A percentile compares a stretch with the other conserved stretches of the same genome.
Conservation (phyloP, 2,888 invertebrate genomes). For the Mesochorus sp. region DNA sequence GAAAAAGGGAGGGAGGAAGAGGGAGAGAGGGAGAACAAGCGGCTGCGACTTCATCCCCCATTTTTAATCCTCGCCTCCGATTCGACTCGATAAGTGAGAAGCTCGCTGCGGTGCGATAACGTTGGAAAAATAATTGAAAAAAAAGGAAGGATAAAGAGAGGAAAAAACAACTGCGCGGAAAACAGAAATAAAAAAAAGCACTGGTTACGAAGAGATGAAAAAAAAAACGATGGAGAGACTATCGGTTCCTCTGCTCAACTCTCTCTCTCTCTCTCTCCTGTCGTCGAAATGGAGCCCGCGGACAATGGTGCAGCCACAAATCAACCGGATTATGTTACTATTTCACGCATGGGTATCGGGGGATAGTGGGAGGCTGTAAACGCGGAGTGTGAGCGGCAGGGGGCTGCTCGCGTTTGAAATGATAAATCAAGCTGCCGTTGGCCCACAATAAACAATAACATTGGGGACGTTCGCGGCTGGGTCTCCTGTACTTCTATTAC, state of each 20-base stretch:
- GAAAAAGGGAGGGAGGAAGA: slow-evolving; percentile 10
- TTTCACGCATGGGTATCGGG: slow-evolving; percentile 77
- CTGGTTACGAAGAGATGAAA: slow-evolving; percentile 4
- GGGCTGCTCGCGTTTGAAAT: slow-evolving; percentile 68
- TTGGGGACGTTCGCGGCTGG: slow-evolving; percentile 75
- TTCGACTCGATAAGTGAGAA: slow-evolving; percentile 70
- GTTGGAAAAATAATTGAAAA: slow-evolving; percentile 55
- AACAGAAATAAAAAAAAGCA: slow-evolving; percentile 42
- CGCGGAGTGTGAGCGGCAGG: neutral
- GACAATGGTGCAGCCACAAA: slow-evolving; percentile 79
- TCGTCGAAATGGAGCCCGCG: slow-evolving; percentile 75
- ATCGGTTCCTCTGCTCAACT: slow-evolving; percentile 52
- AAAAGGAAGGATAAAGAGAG: slow-evolving; percentile 66
- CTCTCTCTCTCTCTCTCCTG: no score
- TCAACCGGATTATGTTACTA: slow-evolving; percentile 81
- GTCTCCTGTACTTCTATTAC: slow-evolving; percentile 35
- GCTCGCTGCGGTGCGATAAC: slow-evolving; percentile 62
- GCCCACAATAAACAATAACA: slow-evolving; percentile 79
- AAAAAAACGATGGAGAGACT: slow-evolving; percentile 50
- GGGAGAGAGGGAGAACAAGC: slow-evolving; percentile 32
- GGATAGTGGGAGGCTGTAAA: slow-evolving; percentile 15
- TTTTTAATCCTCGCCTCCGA: slow-evolving; percentile 67
- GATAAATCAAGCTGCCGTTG: slow-evolving; percentile 79
- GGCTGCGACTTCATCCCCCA: slow-evolving; percentile 52
- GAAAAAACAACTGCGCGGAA: slow-evolving; percentile 60